Base-by-base conservation (phyloP, 2,113 vertebrate genomes). In the Ammodramus savannarum region DNA sequence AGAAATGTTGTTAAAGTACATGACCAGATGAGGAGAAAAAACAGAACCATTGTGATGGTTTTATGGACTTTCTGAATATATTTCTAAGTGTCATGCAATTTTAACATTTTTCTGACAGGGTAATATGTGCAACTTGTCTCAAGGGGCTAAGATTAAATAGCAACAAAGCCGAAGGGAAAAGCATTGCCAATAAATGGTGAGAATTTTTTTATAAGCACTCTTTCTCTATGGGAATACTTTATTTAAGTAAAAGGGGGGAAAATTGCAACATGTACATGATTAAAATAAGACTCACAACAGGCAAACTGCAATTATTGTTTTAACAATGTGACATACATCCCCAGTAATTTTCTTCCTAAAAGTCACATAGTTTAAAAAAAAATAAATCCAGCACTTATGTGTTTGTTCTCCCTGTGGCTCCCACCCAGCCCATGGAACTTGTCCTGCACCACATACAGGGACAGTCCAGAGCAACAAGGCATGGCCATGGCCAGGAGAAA, bases 1-100 rank as follows among this genome's bases (percentile, higher is more conserved):
- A 73, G 51, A 93, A 90, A 62, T 23, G 41, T 17, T 91, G 74
- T 78, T 93, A 83, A 27, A 77, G 72, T 85, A 74, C 59, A 49
- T 76, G 74, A 93, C 41, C 85, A 91, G 85, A 89, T 71, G 87
- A 95, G 54, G 78, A 95, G 36, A 51, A 77, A 94, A 96, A 91
- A 2, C 81, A 92, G 91, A 91, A 51, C 55, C 29, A 26, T 83
- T 89, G 83, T 61, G 75, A 90, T 93, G 63, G 74, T 46, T 94
- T 96, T 97, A 95, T 91, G 85, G 87, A 80, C 71, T 94, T 95
- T 95, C 34, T 91, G 83, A 94, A 92, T 85, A 93, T 83, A 93
- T 91, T 91, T 72, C 55, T 83, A 62, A 80, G 94, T 71, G 85
- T 93, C 85, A 94, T 25, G 44, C 49, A 83, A 76, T 89, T 95